A percentile compares a stretch with the other conserved stretches of the same genome.
Conservation (phyloP, 1,140 invertebrate genomes). For the Propsilocerus akamusi region DNA sequence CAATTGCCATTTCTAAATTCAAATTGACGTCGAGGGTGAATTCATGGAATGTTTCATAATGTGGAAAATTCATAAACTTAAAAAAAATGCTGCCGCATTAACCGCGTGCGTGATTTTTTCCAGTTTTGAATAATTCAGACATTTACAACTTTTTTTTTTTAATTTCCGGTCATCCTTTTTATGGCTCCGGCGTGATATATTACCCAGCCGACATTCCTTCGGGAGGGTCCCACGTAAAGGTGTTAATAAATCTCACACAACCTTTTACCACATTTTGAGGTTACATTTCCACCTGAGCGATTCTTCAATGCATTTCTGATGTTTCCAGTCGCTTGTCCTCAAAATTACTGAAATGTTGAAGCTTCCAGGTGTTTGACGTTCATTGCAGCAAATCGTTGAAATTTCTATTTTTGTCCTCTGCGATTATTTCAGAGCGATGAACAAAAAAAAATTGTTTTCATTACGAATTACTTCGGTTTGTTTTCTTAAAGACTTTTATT, state of each 20-base stretch:
- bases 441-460: not conserved
- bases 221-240: no score
- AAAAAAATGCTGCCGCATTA: no score
- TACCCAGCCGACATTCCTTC: not conserved
- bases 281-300: not conserved
- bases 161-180: constrained; percentile 1
- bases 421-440: not conserved
- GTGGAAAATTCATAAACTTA: no score
- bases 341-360: no score
- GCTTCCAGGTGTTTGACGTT: no score
- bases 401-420: no score
- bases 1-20: no score
- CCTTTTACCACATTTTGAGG: not conserved
- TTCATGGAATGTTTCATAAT: no score
- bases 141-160: not conserved
- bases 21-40: no score
- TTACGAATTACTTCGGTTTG: not conserved
- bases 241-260: not conserved
- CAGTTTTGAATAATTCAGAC: not conserved
- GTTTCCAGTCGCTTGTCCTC: no score
- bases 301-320: not conserved
- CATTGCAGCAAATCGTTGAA: no score
- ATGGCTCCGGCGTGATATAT: not conserved
- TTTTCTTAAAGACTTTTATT: constrained; percentile 3
- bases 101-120: not conserved